These are phyloP conservation scores for Arbacia lixula DNA, from an alignment of 53 echinoderm and acorn worm genomes.

Conservation along the genomic window DNA sequence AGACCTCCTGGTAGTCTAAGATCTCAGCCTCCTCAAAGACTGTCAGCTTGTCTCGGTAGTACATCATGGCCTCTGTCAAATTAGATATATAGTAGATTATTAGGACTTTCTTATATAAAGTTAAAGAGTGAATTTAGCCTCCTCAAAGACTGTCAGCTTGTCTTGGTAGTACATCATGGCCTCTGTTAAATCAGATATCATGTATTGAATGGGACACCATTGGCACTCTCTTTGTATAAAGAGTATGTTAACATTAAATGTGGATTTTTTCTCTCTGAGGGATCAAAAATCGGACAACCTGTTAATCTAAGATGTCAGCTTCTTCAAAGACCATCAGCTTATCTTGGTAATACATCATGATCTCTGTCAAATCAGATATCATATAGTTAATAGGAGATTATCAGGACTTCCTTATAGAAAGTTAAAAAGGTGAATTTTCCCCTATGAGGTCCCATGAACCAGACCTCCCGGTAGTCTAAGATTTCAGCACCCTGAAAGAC, in stretches of 20 bases:
- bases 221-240: too few relatives aligned
- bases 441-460: constrained; percentile 93
- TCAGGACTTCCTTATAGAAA: too few relatives aligned
- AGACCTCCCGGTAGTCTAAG: constrained; percentile 83
- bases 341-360: constrained; percentile 67
- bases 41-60: constrained; percentile 81
- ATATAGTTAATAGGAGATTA: too few relatives aligned
- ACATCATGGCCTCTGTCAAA: constrained; percentile 79
- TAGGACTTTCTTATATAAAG: background rate
- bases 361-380: constrained; percentile 62
- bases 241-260: too few relatives aligned
- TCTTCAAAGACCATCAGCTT: constrained; percentile 89
- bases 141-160: constrained; percentile 85
- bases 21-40: constrained; percentile 93
- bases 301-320: constrained; percentile 80
- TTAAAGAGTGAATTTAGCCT: background rate
- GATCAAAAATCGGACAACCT: constrained; percentile 89
- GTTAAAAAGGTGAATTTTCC: too few relatives aligned
- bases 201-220: too few relatives aligned
- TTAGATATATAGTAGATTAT: background rate
- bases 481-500: constrained; percentile 88
- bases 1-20: constrained; percentile 83
- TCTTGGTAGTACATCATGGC: constrained; percentile 71
- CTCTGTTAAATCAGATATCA: constrained; percentile 60
- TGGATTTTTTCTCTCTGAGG: too few relatives aligned